A percentile compares a stretch with the other conserved stretches of the same genome.
These are phyloP conservation scores for Varecia variegata DNA, from an alignment of 2,797 vertebrate species.

Conservation along the genomic window DNA sequence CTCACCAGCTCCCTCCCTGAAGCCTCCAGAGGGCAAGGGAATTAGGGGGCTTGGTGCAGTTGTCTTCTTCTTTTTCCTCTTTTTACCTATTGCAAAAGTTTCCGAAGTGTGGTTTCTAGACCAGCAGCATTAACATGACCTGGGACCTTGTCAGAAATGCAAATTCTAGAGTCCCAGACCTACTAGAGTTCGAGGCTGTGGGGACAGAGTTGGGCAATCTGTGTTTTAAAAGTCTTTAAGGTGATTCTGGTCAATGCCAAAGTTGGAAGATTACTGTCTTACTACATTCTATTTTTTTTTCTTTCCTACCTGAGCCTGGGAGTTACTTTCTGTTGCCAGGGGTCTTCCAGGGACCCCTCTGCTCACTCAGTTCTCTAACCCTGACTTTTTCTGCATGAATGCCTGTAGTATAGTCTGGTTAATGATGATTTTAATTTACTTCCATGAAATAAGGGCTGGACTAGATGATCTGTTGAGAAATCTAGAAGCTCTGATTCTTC, in stretches of 20 bases:
- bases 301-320: background rate
- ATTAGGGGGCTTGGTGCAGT: background rate
- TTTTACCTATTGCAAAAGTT: background rate
- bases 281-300: background rate
- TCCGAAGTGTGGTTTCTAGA: background rate
- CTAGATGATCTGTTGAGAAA: background rate
- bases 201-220: accelerated
- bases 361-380: background rate
- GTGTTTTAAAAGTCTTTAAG: background rate
- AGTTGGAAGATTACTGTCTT: background rate
- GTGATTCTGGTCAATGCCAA: background rate
- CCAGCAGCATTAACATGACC: background rate
- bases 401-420: background rate
- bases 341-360: background rate
- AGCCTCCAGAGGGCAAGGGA: background rate
- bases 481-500: background rate
- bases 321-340: background rate
- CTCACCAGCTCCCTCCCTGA: background rate
- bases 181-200: background rate
- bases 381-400: background rate
- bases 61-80: background rate
- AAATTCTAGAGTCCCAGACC: background rate
- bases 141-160: background rate
- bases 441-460: background rate
- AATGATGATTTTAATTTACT: background rate